phyloP scores from a whole-genome alignment of 2,797 vertebrate genomes.

The Taenioides sp. region DNA sequence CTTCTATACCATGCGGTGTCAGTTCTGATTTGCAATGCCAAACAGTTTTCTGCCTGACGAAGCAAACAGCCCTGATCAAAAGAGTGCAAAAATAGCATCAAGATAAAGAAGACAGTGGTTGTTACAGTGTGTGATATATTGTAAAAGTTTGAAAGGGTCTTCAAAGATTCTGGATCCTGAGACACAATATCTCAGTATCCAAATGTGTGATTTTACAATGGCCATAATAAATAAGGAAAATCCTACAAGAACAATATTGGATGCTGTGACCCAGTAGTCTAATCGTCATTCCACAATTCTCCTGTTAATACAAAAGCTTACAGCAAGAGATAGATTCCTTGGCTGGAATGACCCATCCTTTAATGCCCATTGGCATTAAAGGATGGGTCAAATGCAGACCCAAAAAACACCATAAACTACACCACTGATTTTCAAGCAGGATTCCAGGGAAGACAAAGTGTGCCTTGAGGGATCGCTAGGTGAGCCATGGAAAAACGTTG shows the following conservation, averaged over 20 bases:
- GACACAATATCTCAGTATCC: neutral
- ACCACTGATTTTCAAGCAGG: no score
- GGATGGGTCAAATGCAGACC: neutral
- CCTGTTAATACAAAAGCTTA: neutral
- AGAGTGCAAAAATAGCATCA: conserved; percentile 55
- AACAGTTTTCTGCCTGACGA: conserved; percentile 37
- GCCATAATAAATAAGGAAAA: no score
- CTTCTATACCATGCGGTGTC: conserved; percentile 29
- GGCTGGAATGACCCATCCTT: no score
- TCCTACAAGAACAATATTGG: no score
- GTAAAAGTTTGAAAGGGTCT: neutral
- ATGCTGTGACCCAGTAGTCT: no score
- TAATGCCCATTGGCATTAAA: neutral
- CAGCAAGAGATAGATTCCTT: no score
- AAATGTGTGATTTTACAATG: no score
- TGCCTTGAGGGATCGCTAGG: no score
- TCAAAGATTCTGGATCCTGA: neutral
- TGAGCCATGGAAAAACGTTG: no score
- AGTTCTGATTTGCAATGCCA: conserved; percentile 27
- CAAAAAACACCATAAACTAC: no score
- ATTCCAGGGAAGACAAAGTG: no score
- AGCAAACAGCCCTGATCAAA: conserved; percentile 52
- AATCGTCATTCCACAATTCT: neutral
- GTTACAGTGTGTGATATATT: conserved; percentile 15
- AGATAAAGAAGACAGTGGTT: conserved; percentile 47